Evolutionary conservation across 2,888 invertebrate genomes (phyloP).

Genomic region (Xanthia icteritia): DNA sequence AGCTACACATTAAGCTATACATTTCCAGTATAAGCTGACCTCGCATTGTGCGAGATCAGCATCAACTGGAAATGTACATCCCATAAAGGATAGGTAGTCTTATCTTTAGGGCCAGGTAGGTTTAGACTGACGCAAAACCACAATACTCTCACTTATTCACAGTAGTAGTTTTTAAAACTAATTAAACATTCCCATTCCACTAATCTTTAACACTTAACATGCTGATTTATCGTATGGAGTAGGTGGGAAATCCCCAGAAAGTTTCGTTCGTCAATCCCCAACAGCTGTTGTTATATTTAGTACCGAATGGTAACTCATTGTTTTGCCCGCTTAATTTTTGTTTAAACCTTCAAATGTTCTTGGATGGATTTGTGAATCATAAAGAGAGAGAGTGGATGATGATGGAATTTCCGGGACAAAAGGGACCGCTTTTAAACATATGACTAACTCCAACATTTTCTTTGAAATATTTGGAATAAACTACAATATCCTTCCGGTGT

Average conservation of each 20-base stretch:
- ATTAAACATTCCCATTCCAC: neutral
- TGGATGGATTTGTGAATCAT: constrained; percentile 45
- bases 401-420: constrained; percentile 46
- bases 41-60: no score
- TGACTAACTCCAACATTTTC: constrained; percentile 4
- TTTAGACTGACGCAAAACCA: neutral
- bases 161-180: neutral
- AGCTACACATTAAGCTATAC: no score
- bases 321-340: constrained; percentile 29
- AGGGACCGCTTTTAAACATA: constrained; percentile 11
- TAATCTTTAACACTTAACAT: neutral
- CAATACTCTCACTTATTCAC: neutral
- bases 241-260: constrained; percentile 39
- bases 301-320: constrained; percentile 17
- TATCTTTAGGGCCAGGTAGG: neutral
- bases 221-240: neutral
- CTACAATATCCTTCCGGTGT: constrained; percentile 5
- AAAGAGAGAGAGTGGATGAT: constrained; percentile 5
- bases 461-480: constrained; percentile 18
- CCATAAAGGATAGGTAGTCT: neutral
- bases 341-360: constrained; percentile 39
- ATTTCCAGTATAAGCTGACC: no score
- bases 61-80: no score
- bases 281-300: constrained; percentile 36
- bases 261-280: constrained; percentile 31